Evolutionary conservation across 2,888 invertebrate species (phyloP), one percentile per base, ranked within the genome.

Genomic region (Crioceris asparagi): DNA sequence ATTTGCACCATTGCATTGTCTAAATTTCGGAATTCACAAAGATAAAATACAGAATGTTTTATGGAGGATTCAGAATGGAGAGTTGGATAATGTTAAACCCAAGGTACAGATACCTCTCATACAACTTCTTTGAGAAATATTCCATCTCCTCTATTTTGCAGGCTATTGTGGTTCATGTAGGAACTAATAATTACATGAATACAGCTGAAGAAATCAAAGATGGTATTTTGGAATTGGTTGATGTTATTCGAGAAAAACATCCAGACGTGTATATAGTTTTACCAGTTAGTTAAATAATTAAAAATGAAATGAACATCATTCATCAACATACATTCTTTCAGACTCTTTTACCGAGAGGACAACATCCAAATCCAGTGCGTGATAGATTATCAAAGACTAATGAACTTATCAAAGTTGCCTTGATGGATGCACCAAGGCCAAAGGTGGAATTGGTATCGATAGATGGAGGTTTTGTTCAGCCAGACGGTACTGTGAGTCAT

Each of bases 11-110:
- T 71, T 93, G 60, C 92, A 93, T 64, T 83, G 86, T 60, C 74
- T 92, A 50, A 92, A 92, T 65, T 86, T 88, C 67, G 90, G 91
- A 52, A 85, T 92, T 56, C 81, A 86, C 50, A 83, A 79, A 45
- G 92, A 93, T 65, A 76, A 79, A 59, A 85, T 86, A 23, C 83
- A 92, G 61, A 80, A 93, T 71, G 79, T 92, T 10, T 67, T 93
- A 25, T 93, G 92, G 92, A 72, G 93, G 52, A 76, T 92, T 30
- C 73, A 77, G 57, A 86, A 93, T 67, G 92, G 91, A 35, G 90
- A 90, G 66, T 67, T 93, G 53, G 90, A 92, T 60, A 76, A 82
- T 67, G 79, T 91, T 45, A 79, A 81, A 59, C 90, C 92, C 6
- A 92, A 90, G 73, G 87, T 87, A 59, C n/a, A n/a, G n/a, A n/a